phyloP scores from a whole-genome alignment of 64 coral and sea anemone genomes.

The Stylophora pistillata region DNA sequence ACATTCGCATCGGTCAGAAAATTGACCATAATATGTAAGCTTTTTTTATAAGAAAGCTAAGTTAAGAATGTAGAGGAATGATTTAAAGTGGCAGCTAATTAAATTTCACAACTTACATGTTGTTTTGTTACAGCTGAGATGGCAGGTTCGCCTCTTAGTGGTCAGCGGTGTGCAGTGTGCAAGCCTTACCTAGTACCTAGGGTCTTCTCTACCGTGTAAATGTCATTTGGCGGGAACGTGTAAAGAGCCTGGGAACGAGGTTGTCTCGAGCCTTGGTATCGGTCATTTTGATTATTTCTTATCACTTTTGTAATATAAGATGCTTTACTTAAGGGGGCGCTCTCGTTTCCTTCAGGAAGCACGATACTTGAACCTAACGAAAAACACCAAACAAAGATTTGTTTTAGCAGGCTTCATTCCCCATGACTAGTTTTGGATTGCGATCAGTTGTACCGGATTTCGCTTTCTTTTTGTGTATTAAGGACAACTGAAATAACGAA shows the following conservation, averaged over 20 bases:
- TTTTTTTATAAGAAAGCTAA: too few species aligned
- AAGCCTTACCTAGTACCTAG: neutral
- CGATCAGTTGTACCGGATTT: too few species aligned
- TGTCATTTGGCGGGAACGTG: neutral
- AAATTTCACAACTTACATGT: neutral
- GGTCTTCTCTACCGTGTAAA: neutral
- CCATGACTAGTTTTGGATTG: too few species aligned
- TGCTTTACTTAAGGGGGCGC: neutral
- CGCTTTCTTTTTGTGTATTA: too few species aligned
- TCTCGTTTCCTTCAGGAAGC: neutral
- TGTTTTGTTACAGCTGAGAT: neutral
- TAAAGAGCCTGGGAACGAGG: neutral
- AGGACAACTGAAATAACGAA: too few species aligned
- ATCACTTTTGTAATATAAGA: neutral
- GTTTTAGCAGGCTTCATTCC: too few species aligned
- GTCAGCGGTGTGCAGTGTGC: neutral
- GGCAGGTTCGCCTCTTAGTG: conserved; percentile 6
- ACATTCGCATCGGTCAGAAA: too few species aligned
- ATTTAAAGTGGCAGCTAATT: neutral
- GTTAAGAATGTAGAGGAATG: too few species aligned
- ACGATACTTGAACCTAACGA: too few species aligned
- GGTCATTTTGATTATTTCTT: neutral
- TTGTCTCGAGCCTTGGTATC: neutral
- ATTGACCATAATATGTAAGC: too few species aligned
- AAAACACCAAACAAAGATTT: too few species aligned